Evolutionary conservation across 92 coral and sea anemone genomes (phyloP).

Genomic region (Paragorgia papillata): DNA sequence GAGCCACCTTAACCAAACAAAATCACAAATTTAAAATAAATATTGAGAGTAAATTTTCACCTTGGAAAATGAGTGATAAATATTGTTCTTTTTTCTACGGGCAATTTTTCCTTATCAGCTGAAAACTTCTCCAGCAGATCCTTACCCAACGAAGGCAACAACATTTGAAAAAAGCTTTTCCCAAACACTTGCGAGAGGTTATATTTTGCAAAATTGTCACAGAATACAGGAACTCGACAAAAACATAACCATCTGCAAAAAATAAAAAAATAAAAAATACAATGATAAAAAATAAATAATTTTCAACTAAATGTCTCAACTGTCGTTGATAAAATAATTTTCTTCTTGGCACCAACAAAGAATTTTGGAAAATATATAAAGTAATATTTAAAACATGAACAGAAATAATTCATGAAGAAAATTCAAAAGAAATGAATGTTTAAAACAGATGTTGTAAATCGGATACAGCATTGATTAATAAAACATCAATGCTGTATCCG

Average conservation of each 20-base stretch:
- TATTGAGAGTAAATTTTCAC: conserved; percentile 35
- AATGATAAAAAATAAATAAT: neutral
- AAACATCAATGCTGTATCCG: too few relatives aligned
- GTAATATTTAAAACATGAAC: too few relatives aligned
- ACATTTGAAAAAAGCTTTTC: conserved; percentile 75
- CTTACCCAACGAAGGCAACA: conserved; percentile 90
- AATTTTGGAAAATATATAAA: too few relatives aligned
- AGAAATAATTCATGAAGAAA: too few relatives aligned
- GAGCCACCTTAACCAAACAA: too few relatives aligned
- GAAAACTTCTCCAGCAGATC: conserved; percentile 90
- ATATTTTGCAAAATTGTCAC: conserved; percentile 85
- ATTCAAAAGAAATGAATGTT: too few relatives aligned
- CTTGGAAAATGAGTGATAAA: conserved; percentile 97
- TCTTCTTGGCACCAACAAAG: too few relatives aligned
- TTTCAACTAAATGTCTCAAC: too few relatives aligned
- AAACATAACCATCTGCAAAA: conserved; percentile 86
- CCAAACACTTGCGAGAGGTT: conserved; percentile 95
- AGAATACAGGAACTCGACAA: conserved; percentile 96
- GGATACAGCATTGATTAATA: too few relatives aligned
- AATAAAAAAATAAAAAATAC: neutral
- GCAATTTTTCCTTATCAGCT: conserved; percentile 97
- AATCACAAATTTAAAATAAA: too few relatives aligned
- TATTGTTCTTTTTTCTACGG: conserved; percentile 91
- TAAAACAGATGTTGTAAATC: too few relatives aligned
- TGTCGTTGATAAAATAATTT: too few relatives aligned